These are phyloP conservation scores for Cavia porcellus DNA, from an alignment of 2,113 vertebrate species.

Conservation along the genomic window DNA sequence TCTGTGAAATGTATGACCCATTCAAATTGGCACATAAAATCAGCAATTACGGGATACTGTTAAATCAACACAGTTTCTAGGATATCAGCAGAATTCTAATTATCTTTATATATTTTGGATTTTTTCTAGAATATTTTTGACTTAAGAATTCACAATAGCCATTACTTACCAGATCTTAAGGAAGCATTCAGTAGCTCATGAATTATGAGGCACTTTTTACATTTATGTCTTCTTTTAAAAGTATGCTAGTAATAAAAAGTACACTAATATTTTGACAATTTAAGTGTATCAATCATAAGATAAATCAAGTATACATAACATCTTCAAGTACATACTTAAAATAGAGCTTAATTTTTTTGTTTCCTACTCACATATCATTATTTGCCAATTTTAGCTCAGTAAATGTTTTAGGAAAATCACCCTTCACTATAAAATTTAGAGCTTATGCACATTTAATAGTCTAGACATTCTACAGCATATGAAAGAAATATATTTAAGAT, in stretches of 20 bases:
- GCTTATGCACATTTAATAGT: constrained; percentile 46
- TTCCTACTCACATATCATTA: constrained; percentile 5
- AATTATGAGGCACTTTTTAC: background rate
- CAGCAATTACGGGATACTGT: background rate
- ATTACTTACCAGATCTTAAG: background rate
- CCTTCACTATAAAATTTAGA: constrained; percentile 39
- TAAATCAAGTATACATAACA: constrained; percentile 34
- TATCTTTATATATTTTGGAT: background rate
- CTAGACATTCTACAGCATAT: background rate
- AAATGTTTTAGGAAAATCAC: constrained; percentile 36
- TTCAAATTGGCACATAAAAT: background rate
- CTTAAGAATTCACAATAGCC: background rate
- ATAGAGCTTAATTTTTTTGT: constrained; percentile 42
- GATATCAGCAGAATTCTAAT: background rate
- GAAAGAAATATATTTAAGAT: constrained; percentile 48
- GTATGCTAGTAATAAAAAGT: too few species aligned
- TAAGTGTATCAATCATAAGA: background rate
- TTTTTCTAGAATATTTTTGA: background rate
- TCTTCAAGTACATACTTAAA: background rate
- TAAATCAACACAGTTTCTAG: background rate
- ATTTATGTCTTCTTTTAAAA: constrained; percentile 54
- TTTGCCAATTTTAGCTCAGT: constrained; percentile 21
- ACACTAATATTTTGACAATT: constrained; percentile 60
- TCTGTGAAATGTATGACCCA: background rate
- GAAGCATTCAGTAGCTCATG: background rate